phyloP scores from a whole-genome alignment of 1,140 invertebrate species.

The Dinoponera quadriceps region DNA sequence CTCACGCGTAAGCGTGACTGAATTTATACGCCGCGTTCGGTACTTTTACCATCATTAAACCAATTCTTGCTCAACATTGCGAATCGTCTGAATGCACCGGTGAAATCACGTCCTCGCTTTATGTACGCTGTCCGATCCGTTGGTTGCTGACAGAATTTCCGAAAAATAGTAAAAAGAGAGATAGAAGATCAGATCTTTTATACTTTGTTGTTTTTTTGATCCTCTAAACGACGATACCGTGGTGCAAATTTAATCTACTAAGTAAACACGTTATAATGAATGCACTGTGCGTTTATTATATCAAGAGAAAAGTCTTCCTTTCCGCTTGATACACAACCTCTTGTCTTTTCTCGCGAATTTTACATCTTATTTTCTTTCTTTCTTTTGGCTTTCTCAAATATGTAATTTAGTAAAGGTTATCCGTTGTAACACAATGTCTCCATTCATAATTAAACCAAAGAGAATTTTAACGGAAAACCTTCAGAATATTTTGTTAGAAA shows the following conservation, averaged over 20 bases:
- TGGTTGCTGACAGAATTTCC: not conserved
- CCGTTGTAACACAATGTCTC: not conserved
- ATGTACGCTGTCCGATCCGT: not conserved
- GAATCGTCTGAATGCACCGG: not conserved
- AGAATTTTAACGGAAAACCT: not conserved
- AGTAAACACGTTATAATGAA: not conserved
- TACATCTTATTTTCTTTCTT: conserved; percentile 19
- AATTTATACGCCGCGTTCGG: not conserved
- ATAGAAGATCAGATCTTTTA: too few relatives aligned
- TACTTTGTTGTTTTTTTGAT: not conserved
- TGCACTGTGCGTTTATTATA: not conserved
- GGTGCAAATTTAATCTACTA: not conserved
- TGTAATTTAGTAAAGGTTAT: not conserved
- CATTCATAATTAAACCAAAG: conserved; percentile 5
- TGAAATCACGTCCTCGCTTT: not conserved
- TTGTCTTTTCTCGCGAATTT: not conserved
- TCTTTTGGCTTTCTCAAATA: not conserved
- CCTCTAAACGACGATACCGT: not conserved
- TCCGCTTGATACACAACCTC: not conserved
- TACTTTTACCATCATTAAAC: conserved; percentile 19
- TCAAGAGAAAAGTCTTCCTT: conserved; percentile 21
- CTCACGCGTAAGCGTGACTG: not conserved
- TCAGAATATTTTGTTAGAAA: not conserved
- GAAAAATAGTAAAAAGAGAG: too few relatives aligned
- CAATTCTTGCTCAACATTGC: not conserved